Percentiles rank a stretch among this genome's conserved stretches.
phyloP scores from a whole-genome alignment of 2,113 vertebrate genomes.

The Sander lucioperca region DNA sequence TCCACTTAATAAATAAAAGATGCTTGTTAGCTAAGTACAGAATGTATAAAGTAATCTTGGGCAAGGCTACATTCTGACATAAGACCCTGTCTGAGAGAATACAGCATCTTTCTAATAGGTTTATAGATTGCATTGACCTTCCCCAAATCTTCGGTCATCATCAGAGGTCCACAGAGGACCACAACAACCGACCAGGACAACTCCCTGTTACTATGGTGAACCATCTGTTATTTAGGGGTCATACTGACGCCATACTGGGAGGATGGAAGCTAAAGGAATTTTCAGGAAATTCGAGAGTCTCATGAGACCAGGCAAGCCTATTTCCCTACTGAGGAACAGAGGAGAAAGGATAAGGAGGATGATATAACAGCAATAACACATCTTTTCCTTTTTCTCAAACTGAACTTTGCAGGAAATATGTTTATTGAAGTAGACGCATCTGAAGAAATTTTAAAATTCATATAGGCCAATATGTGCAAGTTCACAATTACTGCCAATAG shows the following conservation, averaged over 20 bases:
- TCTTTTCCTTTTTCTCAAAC: not conserved
- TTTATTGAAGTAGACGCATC: not conserved
- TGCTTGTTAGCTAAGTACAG: not conserved
- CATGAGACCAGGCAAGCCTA: constrained; percentile 6
- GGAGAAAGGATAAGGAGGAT: not conserved
- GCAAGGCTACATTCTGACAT: not conserved
- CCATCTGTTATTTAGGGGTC: constrained; percentile 56
- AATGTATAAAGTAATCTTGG: not conserved
- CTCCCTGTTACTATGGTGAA: constrained; percentile 61
- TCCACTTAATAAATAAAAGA: not conserved
- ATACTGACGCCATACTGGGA: constrained; percentile 37
- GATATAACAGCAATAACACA: not conserved
- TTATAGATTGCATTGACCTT: not conserved
- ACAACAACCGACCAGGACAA: not conserved
- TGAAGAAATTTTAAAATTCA: not conserved
- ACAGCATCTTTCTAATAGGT: not conserved
- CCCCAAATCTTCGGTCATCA: not conserved
- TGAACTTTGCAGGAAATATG: not conserved
- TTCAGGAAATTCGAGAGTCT: constrained; percentile 62
- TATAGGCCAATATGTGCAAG: too few species aligned
- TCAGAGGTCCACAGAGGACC: constrained; percentile 8
- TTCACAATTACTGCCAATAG: not conserved
- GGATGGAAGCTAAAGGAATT: constrained; percentile 54
- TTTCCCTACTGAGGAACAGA: constrained; percentile 12
- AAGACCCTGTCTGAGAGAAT: not conserved